Base-by-base conservation (phyloP, 2,888 invertebrate species). In the Ennomos erosarius region DNA sequence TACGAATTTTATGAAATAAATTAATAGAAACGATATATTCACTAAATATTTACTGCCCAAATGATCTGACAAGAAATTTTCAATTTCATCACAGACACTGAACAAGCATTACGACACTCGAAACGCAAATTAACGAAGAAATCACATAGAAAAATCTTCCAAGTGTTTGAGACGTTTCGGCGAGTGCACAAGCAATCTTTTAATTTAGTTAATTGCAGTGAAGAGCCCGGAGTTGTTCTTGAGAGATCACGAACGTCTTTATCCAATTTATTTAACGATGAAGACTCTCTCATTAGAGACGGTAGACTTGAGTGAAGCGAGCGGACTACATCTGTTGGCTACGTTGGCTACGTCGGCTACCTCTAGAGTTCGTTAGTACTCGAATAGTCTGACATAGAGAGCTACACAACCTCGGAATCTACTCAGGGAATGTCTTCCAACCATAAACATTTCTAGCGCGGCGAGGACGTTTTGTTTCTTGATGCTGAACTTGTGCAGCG, bases 191-290 rank as follows among this genome's bases (percentile, higher is more conserved):
- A 84, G 86, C 85, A 88, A 85, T 91, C 90, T 91, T 90, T 91
- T 90, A 90, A 90, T 92, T 92, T 89, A 88, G 86, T 89, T 91
- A 91, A 91, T 92, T 90, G 90, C 88, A 83, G 84, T 84, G 82
- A 81, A 90, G 89, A 84, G 85, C 82, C 86, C 90, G 81, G 85
- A 90, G 90, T 85, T 84, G 87, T 87, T 89, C 90, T 89, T 85
- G 85, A 92, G 88, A 90, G 90, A 89, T 91, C 91, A 89, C 85
- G 88, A 85, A 87, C 87, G 91, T 92, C 91, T 91, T 91, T 91
- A 90, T 90, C 90, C 91, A 91, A 92, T 92, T 91, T 91, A 88
- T 92, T 90, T 91, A 92, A 92, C 89, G 91, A 91, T 81, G 87
- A 81, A 84, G 84, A 85, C 84, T 82, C 82, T 81, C 90, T 91